Evolutionary conservation across 2,113 vertebrate species (phyloP).

Genomic region (Notothenia rossii): DNA sequence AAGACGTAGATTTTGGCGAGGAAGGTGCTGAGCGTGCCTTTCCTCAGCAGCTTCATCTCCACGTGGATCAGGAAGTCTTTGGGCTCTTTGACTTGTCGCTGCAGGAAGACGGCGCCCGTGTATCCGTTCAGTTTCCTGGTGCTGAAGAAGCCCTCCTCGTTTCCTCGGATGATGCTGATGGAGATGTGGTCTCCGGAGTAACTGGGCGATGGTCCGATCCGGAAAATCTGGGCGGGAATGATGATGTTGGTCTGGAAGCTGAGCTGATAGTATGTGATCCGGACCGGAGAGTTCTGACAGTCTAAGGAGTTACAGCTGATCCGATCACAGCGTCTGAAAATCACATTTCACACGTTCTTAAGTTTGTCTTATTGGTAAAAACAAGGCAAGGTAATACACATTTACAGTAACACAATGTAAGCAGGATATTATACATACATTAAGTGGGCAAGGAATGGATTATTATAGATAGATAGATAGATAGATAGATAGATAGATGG

Average conservation of each 20-base stretch:
- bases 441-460: too few species aligned
- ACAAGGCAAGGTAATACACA: too few species aligned
- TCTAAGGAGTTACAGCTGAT: conserved; percentile 87
- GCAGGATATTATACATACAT: too few species aligned
- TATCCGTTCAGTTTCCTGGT: conserved; percentile 90
- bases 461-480: too few species aligned
- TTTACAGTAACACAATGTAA: too few species aligned
- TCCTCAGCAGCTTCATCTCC: conserved; percentile 95
- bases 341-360: too few species aligned
- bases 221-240: conserved; percentile 93
- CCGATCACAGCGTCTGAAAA: conserved; percentile 90
- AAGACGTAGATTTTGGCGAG: conserved; percentile 93
- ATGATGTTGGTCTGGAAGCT: conserved; percentile 92
- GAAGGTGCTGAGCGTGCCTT: conserved; percentile 91
- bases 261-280: conserved; percentile 93
- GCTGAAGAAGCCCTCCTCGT: conserved; percentile 91
- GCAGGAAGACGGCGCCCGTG: conserved; percentile 90
- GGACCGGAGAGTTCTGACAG: conserved; percentile 88
- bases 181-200: conserved; percentile 91
- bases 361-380: too few species aligned
- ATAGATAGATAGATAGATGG: too few species aligned
- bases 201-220: conserved; percentile 91
- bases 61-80: conserved; percentile 94
- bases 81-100: conserved; percentile 86
- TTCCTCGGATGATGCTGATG: conserved; percentile 89